phyloP scores from a whole-genome alignment of 2,888 invertebrate species.

The Heliconius ethilla region DNA sequence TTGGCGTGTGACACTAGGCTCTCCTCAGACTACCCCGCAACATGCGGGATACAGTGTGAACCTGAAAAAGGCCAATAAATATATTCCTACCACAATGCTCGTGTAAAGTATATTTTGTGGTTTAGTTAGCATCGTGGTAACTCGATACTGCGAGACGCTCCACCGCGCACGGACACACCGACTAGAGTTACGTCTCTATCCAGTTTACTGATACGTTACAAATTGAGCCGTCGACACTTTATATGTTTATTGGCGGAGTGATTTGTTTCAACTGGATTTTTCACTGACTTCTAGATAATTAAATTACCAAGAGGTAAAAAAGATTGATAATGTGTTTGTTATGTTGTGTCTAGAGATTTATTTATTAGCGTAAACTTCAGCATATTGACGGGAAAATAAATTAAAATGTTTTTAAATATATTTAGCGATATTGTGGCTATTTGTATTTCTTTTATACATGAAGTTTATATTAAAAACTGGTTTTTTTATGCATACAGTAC shows the following conservation, averaged over 20 bases:
- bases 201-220: slow-evolving; percentile 65
- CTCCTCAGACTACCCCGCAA: too few species aligned
- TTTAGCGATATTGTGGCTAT: background rate
- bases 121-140: slow-evolving; percentile 57
- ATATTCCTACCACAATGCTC: slow-evolving; percentile 38
- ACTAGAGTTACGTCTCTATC: slow-evolving; percentile 61
- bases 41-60: too few species aligned
- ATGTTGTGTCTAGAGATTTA: background rate
- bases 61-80: slow-evolving; percentile 1
- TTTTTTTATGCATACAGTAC: background rate
- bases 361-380: background rate
- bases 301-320: slow-evolving; percentile 38
- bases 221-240: slow-evolving; percentile 64
- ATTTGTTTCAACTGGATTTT: slow-evolving; percentile 46
- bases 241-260: slow-evolving; percentile 52
- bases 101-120: slow-evolving; percentile 67
- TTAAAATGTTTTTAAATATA: too few species aligned
- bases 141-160: slow-evolving; percentile 60
- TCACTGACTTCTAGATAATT: slow-evolving; percentile 43
- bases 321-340: slow-evolving; percentile 1
- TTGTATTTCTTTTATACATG: background rate
- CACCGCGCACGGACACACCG: slow-evolving; percentile 60
- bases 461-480: background rate
- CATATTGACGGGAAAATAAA: background rate
- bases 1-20: too few species aligned